These are phyloP conservation scores for Apaloderma vittatum DNA, from an alignment of 2,113 vertebrate species.

Conservation along the genomic window DNA sequence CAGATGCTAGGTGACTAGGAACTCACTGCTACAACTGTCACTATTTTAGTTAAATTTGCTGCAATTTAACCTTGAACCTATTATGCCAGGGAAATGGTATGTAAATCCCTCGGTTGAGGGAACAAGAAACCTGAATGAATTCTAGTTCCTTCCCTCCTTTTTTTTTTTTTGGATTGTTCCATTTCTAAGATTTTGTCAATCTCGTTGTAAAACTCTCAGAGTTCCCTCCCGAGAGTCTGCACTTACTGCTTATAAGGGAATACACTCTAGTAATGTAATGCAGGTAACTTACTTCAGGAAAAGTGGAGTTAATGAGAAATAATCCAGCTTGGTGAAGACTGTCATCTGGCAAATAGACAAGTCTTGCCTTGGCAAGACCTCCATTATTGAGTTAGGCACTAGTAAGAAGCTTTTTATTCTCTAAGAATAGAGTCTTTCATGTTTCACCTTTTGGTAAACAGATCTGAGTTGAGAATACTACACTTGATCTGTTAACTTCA, in stretches of 20 bases:
- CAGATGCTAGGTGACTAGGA: neutral
- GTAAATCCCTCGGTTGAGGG: neutral
- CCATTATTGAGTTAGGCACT: conserved; percentile 54
- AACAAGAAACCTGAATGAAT: conserved; percentile 3
- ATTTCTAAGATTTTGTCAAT: neutral
- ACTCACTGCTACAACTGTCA: neutral
- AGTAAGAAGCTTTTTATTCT: conserved; percentile 66
- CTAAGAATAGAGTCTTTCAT: conserved; percentile 68
- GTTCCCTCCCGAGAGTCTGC: neutral
- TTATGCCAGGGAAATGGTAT: neutral
- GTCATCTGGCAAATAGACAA: conserved; percentile 45
- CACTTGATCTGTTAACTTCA: conserved; percentile 42
- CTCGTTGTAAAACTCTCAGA: neutral
- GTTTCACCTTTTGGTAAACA: conserved; percentile 60
- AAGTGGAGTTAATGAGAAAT: neutral
- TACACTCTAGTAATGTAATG: neutral
- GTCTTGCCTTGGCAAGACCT: conserved; percentile 32
- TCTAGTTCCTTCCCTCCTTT: neutral
- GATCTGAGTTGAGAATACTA: conserved; percentile 31
- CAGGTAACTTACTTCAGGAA: neutral
- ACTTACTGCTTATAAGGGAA: neutral
- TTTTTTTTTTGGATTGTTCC: neutral
- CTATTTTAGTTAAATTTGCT: conserved; percentile 5
- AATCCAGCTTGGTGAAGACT: conserved; percentile 25
- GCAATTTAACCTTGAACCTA: conserved; percentile 28